Conservation (phyloP, 2,113 vertebrate genomes). For the Pseudorasbora parva region DNA sequence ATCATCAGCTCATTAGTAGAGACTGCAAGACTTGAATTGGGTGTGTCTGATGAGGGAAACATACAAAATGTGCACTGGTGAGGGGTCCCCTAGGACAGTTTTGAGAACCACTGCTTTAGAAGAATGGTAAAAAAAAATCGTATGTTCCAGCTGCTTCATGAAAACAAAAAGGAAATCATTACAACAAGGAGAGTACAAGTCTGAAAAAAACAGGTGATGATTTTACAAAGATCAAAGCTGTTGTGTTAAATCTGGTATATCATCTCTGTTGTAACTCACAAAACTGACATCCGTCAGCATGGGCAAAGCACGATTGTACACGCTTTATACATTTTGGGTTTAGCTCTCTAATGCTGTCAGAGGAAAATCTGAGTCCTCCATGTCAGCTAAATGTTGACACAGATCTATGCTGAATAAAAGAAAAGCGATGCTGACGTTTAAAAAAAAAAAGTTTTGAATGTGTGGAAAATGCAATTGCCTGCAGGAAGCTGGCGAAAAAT, state of each 20-base stretch:
- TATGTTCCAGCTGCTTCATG: no score
- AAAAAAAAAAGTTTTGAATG: slow-evolving; percentile 20
- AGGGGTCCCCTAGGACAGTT: no score
- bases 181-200: neutral
- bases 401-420: slow-evolving; percentile 48
- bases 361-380: slow-evolving; percentile 25
- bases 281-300: neutral
- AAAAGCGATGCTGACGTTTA: slow-evolving; percentile 21
- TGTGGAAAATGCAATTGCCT: slow-evolving; percentile 21
- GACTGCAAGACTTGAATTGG: no score
- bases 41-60: no score
- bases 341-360: slow-evolving; percentile 24
- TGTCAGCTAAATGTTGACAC: slow-evolving; percentile 44
- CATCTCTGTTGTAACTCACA: neutral
- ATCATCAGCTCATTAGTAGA: no score
- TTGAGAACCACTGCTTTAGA: no score
- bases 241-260: neutral
- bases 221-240: slow-evolving; percentile 23
- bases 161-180: neutral
- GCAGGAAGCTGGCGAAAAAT: slow-evolving; percentile 40
- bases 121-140: no score
- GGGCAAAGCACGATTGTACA: slow-evolving; percentile 15
- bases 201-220: slow-evolving; percentile 21
- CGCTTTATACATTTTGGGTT: slow-evolving; percentile 24
- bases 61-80: no score